phyloP scores from a whole-genome alignment of 53 echinoderm and acorn worm species.

The Stichopus horrens region DNA sequence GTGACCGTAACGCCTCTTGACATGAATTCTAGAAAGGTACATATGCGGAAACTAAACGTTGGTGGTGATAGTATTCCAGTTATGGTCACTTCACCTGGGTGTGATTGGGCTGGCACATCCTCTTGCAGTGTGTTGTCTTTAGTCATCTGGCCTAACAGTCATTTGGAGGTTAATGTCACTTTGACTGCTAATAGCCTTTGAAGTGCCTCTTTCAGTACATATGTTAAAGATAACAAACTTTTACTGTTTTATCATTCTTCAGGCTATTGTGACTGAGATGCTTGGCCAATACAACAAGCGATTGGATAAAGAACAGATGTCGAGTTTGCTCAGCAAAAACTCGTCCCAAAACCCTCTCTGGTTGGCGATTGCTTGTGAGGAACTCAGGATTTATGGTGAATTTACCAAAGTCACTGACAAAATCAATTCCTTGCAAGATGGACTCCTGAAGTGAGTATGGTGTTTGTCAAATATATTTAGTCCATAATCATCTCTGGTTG shows the following conservation, averaged over 20 bases:
- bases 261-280: constrained; percentile 87
- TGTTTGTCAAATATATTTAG: too few species aligned
- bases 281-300: constrained; percentile 85
- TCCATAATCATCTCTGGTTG: too few species aligned
- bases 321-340: constrained; percentile 76
- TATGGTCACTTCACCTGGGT: too few species aligned
- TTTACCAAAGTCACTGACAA: constrained; percentile 79
- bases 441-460: constrained; percentile 74
- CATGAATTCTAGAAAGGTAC: constrained; percentile 82
- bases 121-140: too few species aligned
- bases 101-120: too few species aligned
- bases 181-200: too few species aligned
- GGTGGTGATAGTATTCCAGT: too few species aligned
- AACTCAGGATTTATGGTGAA: constrained; percentile 87
- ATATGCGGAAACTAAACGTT: neutral
- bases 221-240: neutral
- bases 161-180: too few species aligned
- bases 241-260: constrained; percentile 1
- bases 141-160: too few species aligned
- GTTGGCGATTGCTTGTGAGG: constrained; percentile 95
- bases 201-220: neutral
- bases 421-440: constrained; percentile 79
- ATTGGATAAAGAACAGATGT: constrained; percentile 88
- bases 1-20: constrained; percentile 85
- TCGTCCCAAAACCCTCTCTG: constrained; percentile 96